phyloP scores from a whole-genome alignment of 2,113 vertebrate genomes.

The Phyllopteryx taeniolatus region DNA sequence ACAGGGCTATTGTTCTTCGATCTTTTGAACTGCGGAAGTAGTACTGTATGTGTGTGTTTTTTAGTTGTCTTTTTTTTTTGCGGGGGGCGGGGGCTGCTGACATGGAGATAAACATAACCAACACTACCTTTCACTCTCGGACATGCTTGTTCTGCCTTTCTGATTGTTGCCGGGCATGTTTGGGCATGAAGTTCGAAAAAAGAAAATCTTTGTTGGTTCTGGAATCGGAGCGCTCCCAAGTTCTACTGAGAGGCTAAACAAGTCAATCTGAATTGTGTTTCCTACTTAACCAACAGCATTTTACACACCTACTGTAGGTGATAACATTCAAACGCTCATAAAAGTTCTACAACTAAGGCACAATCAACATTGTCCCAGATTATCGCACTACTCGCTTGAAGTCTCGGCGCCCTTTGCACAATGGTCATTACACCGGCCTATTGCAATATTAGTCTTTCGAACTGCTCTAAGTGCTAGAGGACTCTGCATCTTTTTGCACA shows the following conservation, averaged over 20 bases:
- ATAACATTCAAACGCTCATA: too few relatives aligned
- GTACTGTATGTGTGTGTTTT: neutral
- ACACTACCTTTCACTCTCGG: conserved; percentile 12
- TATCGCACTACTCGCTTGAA: too few relatives aligned
- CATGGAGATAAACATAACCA: conserved; percentile 34
- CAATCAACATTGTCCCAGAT: too few relatives aligned
- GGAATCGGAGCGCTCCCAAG: neutral
- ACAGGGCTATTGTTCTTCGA: conserved; percentile 66
- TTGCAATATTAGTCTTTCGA: too few relatives aligned
- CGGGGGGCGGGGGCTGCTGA: neutral
- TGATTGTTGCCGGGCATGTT: conserved; percentile 40
- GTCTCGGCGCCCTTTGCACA: too few relatives aligned
- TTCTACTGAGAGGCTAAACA: neutral
- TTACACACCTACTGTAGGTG: too few relatives aligned
- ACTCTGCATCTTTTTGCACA: too few relatives aligned
- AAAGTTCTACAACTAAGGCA: too few relatives aligned
- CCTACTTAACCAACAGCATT: neutral
- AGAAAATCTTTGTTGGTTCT: neutral
- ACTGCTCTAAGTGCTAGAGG: too few relatives aligned
- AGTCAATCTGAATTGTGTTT: neutral
- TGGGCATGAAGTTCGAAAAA: conserved; percentile 28
- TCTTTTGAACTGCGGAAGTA: conserved; percentile 27
- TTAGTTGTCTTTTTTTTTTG: neutral
- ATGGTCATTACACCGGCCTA: too few relatives aligned
- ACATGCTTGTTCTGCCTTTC: conserved; percentile 10